phyloP scores from a whole-genome alignment of 2,797 vertebrate species.

The Psittacula derbiana region DNA sequence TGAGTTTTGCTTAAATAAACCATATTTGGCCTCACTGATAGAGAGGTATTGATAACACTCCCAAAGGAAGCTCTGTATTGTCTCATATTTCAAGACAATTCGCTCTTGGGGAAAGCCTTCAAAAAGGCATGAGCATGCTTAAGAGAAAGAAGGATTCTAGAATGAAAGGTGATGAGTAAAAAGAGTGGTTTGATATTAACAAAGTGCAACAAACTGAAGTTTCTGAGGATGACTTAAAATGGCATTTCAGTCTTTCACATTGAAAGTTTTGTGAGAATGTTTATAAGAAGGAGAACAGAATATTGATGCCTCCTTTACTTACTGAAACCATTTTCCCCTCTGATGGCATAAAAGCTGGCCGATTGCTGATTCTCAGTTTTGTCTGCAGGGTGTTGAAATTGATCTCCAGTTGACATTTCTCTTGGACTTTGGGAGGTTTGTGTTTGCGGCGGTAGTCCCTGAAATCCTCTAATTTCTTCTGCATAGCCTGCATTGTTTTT shows the following conservation, averaged over 20 bases:
- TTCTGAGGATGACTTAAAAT: background rate
- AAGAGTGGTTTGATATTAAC: background rate
- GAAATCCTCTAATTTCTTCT: constrained; percentile 95
- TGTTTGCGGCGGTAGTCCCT: constrained; percentile 95
- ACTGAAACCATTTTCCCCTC: constrained; percentile 99
- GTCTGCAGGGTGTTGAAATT: constrained; percentile 98
- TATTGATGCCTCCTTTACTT: constrained; percentile 67
- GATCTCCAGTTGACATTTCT: constrained; percentile 98
- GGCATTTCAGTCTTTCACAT: background rate
- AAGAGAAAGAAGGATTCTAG: background rate
- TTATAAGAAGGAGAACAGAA: background rate
- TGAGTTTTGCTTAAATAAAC: background rate
- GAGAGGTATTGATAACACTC: background rate
- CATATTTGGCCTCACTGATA: background rate
- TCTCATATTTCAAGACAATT: background rate
- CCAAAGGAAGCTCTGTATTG: background rate
- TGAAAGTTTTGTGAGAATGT: background rate
- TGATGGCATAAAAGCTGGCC: constrained; percentile 97
- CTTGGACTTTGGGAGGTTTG: constrained; percentile 96
- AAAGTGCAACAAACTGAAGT: background rate
- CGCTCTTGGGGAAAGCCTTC: background rate
- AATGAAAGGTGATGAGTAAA: background rate
- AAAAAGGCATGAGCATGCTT: background rate
- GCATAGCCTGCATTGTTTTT: constrained; percentile 95
- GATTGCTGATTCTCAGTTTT: constrained; percentile 94